Evolutionary conservation across 35 echinoderm and acorn worm species (phyloP).

Genomic region (Apostichopus californicus): DNA sequence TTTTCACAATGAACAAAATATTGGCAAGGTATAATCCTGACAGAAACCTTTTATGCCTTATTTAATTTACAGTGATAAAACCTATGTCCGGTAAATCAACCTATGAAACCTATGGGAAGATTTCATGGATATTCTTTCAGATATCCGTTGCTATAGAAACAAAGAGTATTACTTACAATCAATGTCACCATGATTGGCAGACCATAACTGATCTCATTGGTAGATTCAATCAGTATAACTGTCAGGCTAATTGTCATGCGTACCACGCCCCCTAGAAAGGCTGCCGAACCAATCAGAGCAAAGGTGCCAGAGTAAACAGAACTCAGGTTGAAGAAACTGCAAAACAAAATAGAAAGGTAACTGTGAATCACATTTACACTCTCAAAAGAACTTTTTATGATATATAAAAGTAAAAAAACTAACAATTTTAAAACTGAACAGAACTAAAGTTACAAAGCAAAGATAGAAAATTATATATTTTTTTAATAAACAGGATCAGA

Average conservation of each 20-base stretch:
- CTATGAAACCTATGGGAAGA: background rate
- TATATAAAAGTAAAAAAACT: too few relatives aligned
- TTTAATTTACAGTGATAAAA: too few relatives aligned
- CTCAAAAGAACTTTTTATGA: too few relatives aligned
- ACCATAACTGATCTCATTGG: conserved; percentile 99
- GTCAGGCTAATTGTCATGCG: conserved; percentile 99
- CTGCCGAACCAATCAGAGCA: conserved; percentile 93
- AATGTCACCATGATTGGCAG: conserved; percentile 91
- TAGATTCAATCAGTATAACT: conserved; percentile 95
- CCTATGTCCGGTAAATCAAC: background rate
- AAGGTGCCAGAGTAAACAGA: conserved; percentile 93
- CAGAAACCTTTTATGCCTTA: too few relatives aligned
- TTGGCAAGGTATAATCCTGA: too few relatives aligned
- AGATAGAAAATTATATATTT: too few relatives aligned
- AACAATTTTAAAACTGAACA: too few relatives aligned
- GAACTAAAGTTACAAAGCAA: too few relatives aligned
- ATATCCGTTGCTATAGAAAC: background rate
- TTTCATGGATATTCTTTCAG: background rate
- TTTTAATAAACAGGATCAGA: too few relatives aligned
- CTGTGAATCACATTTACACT: too few relatives aligned
- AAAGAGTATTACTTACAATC: conserved; percentile 70
- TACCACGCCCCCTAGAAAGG: conserved; percentile 95
- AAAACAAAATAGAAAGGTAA: background rate
- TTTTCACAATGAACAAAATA: too few relatives aligned
- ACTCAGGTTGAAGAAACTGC: conserved; percentile 65